These are phyloP conservation scores for Lutjanus argentimaculatus DNA, from an alignment of 2,797 vertebrate genomes.

Conservation along the genomic window DNA sequence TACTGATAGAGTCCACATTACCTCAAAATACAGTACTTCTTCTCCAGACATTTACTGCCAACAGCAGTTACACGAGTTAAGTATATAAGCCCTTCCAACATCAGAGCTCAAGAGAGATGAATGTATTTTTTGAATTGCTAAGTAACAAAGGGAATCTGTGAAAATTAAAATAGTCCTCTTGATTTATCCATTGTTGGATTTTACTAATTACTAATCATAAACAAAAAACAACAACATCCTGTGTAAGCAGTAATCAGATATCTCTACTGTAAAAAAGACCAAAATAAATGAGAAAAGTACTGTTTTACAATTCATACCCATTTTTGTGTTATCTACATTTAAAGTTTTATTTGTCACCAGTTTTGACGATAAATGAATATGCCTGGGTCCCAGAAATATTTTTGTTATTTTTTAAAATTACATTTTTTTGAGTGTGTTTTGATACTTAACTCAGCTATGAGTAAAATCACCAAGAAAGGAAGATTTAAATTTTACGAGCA, in stretches of 20 bases:
- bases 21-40: not conserved
- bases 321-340: too few relatives aligned
- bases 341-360: too few relatives aligned
- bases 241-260: not conserved
- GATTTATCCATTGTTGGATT: not conserved
- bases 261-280: not conserved
- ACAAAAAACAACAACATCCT: not conserved
- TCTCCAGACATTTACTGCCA: not conserved
- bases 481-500: not conserved
- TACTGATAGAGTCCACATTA: not conserved
- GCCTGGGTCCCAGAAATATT: too few relatives aligned
- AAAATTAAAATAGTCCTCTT: not conserved
- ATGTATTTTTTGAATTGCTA: not conserved
- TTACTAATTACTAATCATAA: not conserved
- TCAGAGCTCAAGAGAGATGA: not conserved
- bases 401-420: too few relatives aligned
- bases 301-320: not conserved
- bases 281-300: not conserved
- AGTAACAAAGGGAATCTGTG: not conserved
- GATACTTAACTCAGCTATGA: too few relatives aligned
- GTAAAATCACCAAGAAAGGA: not conserved
- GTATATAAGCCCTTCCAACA: not conserved
- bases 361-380: too few relatives aligned
- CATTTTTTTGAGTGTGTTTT: too few relatives aligned
- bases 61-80: not conserved